Evolutionary conservation across 2,797 vertebrate genomes (phyloP).

Genomic region (Sciurus vulgaris): DNA sequence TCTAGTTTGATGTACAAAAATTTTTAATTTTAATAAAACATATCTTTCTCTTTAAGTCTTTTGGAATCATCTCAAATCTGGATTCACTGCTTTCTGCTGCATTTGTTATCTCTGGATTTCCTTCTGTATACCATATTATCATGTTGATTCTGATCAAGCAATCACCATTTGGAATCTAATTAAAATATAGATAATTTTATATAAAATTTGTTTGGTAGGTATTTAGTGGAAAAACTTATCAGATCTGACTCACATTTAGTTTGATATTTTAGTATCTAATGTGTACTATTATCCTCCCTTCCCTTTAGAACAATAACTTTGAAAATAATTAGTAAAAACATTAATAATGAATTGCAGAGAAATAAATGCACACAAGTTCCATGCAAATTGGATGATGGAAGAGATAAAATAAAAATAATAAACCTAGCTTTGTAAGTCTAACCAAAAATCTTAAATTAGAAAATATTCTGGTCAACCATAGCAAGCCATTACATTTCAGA

Average conservation of each 20-base stretch:
- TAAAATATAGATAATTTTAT: conserved; percentile 81
- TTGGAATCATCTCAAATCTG: background rate
- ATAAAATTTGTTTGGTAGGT: conserved; percentile 71
- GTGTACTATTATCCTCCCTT: background rate
- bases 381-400: background rate
- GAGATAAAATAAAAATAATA: conserved; percentile 44
- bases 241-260: conserved; percentile 57
- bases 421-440: conserved; percentile 8
- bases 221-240: conserved; percentile 61
- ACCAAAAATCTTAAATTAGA: background rate
- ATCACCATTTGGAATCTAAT: conserved; percentile 75
- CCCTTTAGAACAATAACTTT: background rate
- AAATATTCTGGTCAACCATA: background rate
- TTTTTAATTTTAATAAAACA: background rate
- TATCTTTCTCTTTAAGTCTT: background rate
- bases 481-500: background rate
- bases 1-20: background rate
- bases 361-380: background rate
- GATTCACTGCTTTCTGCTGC: background rate
- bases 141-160: background rate
- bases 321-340: background rate
- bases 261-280: background rate
- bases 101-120: conserved; percentile 48
- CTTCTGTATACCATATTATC: conserved; percentile 12
- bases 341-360: conserved; percentile 30